Conservation (phyloP, 2,888 invertebrate genomes). For the Deladenus siricidicola region DNA sequence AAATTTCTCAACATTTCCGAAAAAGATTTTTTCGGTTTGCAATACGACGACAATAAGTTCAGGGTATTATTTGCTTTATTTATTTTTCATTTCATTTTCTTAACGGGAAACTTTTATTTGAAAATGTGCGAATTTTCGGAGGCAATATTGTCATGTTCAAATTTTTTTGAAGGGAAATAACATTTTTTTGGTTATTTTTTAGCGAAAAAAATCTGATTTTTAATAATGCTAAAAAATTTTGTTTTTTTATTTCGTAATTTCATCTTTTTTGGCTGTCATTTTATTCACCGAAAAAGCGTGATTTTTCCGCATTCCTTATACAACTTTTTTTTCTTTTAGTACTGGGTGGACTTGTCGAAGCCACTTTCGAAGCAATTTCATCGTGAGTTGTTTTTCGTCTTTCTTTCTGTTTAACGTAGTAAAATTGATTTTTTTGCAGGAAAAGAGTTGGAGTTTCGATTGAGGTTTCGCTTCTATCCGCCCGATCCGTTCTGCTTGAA, state of each 20-base stretch:
- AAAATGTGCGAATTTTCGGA: too few species aligned
- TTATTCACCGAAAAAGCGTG: too few species aligned
- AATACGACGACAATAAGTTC: constrained; percentile 79
- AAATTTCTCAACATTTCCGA: constrained; percentile 80
- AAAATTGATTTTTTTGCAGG: constrained; percentile 4
- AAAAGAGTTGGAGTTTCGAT: constrained; percentile 70
- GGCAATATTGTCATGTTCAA: too few species aligned
- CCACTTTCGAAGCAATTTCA: constrained; percentile 82
- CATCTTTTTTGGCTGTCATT: too few species aligned
- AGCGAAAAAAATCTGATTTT: too few species aligned
- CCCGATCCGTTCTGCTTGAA: constrained; percentile 83
- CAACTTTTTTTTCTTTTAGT: constrained; percentile 70
- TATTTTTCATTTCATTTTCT: too few species aligned
- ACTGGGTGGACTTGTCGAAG: constrained; percentile 85
- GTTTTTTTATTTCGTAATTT: too few species aligned
- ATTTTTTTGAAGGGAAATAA: too few species aligned
- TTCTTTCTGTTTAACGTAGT: background rate
- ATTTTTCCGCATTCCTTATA: too few species aligned
- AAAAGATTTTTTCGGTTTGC: constrained; percentile 85
- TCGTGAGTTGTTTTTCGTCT: constrained; percentile 60
- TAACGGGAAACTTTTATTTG: too few species aligned
- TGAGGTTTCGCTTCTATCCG: constrained; percentile 94
- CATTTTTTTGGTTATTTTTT: too few species aligned
- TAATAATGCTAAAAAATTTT: too few species aligned
- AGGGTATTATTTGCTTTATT: constrained; percentile 74